Base-by-base conservation (phyloP, 2,113 vertebrate genomes). In the Lophochroa leadbeateri region DNA sequence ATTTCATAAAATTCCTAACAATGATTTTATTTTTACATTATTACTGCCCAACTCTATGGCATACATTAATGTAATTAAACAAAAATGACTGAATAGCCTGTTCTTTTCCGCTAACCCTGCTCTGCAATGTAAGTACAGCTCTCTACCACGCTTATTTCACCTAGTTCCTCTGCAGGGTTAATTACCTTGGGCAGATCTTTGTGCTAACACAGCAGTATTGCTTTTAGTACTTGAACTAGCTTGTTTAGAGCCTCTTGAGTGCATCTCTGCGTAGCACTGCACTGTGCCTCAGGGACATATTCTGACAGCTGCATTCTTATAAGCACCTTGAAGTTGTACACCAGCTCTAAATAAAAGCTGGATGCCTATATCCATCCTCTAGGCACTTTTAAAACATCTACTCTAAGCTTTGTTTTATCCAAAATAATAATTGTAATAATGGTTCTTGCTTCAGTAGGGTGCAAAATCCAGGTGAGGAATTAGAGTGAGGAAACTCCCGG, bases 181-280 rank as follows among this genome's bases (percentile, higher is more conserved):
- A 95, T 83, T 67, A 93, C 46, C 82, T 75, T 29, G 37, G 64
- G 86, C 80, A 86, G 55, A 63, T 55, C 68, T 91, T 80, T 86
- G 82, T 88, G 79, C 68, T 94, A 90, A 65, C 68, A 76, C 35
- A 91, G 75, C 80, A 78, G 20, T 72, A 88, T 17, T 92, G 65
- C 84, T 95, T 94, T 84, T 82, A 93, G 81, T 69, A 46, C 33
- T 90, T 69, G 75, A 86, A 77, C 47, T 79, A 70, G 76, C 92
- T 86, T 88, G 65, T 87, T 95, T 41, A 86, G 88, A 88, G 86
- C 57, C 93, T 83, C 74, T 37, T 46, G 78, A 88, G 79, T 55
- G 68, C 68, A 86, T n/a, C 65, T 88, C 74, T 92, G 64, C 75
- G 70, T 28, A 93, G 69, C 25, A 49, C 61, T 74, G 44, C 39